These are phyloP conservation scores for Molothrus ater DNA, from an alignment of 2,797 vertebrate genomes.

Conservation along the genomic window DNA sequence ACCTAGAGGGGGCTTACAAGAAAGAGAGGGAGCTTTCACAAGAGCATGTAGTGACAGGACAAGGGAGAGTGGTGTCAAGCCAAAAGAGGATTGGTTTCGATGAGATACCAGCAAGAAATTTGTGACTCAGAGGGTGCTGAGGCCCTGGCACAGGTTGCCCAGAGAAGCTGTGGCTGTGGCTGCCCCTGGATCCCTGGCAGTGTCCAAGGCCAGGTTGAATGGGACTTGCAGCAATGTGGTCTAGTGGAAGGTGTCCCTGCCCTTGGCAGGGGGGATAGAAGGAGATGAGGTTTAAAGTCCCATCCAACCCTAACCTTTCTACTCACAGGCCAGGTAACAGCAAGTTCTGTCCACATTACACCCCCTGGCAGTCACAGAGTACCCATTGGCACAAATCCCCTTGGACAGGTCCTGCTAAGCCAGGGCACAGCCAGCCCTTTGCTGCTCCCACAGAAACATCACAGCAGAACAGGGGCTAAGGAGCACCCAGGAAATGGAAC, in stretches of 20 bases:
- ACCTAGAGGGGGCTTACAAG: background rate
- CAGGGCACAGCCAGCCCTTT: background rate
- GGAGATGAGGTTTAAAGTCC: background rate
- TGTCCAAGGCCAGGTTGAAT: background rate
- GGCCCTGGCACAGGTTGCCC: background rate
- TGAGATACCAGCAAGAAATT: background rate
- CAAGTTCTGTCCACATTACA: background rate
- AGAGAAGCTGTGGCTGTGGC: background rate
- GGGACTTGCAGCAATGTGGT: background rate
- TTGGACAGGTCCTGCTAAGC: background rate
- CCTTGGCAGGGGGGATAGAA: background rate
- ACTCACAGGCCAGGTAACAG: background rate
- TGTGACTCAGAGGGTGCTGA: background rate
- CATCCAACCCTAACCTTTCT: background rate
- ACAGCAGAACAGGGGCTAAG: background rate
- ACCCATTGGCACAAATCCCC: background rate
- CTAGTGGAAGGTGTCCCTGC: background rate
- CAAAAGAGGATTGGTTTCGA: background rate
- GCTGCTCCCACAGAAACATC: background rate
- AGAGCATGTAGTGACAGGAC: background rate
- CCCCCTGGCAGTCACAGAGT: background rate
- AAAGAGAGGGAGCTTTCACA: background rate
- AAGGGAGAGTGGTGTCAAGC: background rate
- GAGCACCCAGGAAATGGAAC: background rate
- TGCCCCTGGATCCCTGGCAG: background rate